Base-by-base conservation (phyloP, 2,888 invertebrate genomes). In the Leptothorax acervorum region DNA sequence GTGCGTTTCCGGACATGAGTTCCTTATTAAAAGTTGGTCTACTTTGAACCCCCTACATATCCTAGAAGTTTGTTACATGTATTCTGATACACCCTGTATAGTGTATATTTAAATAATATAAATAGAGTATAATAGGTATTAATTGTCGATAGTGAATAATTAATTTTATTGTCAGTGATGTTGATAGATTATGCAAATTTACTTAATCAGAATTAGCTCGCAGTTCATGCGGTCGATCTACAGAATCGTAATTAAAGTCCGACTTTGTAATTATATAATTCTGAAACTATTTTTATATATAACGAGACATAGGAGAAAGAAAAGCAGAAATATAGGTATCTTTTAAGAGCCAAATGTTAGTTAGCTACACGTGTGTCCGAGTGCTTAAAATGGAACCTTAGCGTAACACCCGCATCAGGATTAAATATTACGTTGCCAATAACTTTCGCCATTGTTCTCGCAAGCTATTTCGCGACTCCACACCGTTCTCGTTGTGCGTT, bases 401-500 rank as follows among this genome's bases (percentile, higher is more conserved):
- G 35, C 3, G 18, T n/a, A 15, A 15, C 9, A 45, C 35, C 11
- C 45, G 18, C 45, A 12, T 15, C n/a, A 60, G 28, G 15, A 45
- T 53, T 39, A 70, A 63, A 51, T 63, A 63, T 57, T 42, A 55
- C 66, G 42, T 68, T 18, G 42, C 42, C 42, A 62, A n/a, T n/a
- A n/a, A 51, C 39, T 62, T 51, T 62, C n/a, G 35, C 57, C 31
- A n/a, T 78, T 60, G 35, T 75, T 39, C 35, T 35, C 39, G 39
- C 39, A 28, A 76, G 23, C 65, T 3, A 76, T 53, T 66, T 65
- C 65, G 39, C 42, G 42, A 55, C 39, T 76, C 42, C 6, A 53
- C 6, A 53, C 18, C 39, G 35, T 12, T 57, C 35, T 35, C 35
- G 23, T 82, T 84, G 82, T 78, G 3, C 35, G 60, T 93, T 95